Conservation (phyloP, 2,113 vertebrate species). For the Xenopus borealis region DNA sequence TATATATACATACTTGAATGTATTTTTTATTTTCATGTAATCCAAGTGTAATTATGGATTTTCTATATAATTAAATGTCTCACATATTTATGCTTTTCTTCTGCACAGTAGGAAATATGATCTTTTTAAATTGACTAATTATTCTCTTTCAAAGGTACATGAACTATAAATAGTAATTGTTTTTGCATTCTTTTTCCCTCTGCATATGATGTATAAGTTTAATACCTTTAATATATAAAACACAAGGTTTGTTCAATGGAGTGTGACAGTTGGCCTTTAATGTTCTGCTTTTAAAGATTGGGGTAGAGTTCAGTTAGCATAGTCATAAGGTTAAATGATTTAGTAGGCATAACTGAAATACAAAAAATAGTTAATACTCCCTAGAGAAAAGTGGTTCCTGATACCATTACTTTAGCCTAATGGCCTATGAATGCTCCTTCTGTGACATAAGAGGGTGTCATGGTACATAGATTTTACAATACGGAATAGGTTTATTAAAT, state of each 20-base stretch:
- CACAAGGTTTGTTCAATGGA: slow-evolving; percentile 71
- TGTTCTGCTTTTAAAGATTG: slow-evolving; percentile 84
- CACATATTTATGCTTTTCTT: no score
- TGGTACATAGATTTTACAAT: slow-evolving; percentile 79
- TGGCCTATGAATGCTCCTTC: slow-evolving; percentile 68
- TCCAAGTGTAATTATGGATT: no score
- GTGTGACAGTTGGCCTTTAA: slow-evolving; percentile 81
- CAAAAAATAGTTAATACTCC: slow-evolving; percentile 81
- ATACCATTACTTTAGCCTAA: slow-evolving; percentile 80
- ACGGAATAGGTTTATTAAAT: slow-evolving; percentile 85
- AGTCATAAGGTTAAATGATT: slow-evolving; percentile 87
- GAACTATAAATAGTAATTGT: slow-evolving; percentile 54
- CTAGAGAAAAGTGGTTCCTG: slow-evolving; percentile 80
- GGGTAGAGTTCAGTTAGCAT: slow-evolving; percentile 88
- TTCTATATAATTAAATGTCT: no score
- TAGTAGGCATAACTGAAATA: slow-evolving; percentile 83
- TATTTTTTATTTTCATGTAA: no score
- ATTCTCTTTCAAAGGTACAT: slow-evolving; percentile 53
- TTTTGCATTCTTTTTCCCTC: slow-evolving; percentile 54
- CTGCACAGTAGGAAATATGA: no score
- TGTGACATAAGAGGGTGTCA: slow-evolving; percentile 69
- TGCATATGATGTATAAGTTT: slow-evolving; percentile 75
- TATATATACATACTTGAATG: no score
- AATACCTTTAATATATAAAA: slow-evolving; percentile 79
- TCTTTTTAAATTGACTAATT: no score